Conservation (phyloP, 2,888 invertebrate species). For the Agrotis puta region DNA sequence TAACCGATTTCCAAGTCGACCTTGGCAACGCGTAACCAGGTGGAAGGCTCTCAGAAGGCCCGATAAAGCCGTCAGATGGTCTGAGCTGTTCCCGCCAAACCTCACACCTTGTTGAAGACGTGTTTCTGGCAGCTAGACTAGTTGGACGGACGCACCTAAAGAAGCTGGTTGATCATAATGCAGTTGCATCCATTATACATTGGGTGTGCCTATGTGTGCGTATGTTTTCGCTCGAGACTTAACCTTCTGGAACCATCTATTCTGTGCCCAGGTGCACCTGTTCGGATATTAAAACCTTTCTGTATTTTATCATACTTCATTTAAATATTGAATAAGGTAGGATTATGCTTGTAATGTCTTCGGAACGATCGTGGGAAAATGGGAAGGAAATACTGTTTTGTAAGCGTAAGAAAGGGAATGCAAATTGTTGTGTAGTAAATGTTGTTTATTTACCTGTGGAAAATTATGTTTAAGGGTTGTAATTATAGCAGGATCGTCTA, state of each 20-base stretch:
- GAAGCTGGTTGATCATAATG: too few relatives aligned
- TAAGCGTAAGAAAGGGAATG: conserved; percentile 6
- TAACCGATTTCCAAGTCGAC: too few relatives aligned
- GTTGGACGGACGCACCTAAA: too few relatives aligned
- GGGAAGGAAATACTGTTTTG: conserved; percentile 8
- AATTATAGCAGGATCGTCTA: too few relatives aligned
- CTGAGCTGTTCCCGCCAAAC: too few relatives aligned
- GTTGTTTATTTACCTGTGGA: not conserved
- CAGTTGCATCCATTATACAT: not conserved
- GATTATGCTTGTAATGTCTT: conserved; percentile 68
- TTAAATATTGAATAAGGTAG: conserved; percentile 70
- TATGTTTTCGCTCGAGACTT: not conserved
- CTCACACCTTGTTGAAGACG: too few relatives aligned
- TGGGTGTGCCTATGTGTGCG: not conserved
- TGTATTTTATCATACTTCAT: conserved; percentile 72
- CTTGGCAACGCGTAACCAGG: too few relatives aligned
- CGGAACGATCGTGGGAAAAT: conserved; percentile 30
- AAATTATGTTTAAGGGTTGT: not conserved
- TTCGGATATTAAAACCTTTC: conserved; percentile 68
- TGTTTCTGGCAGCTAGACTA: too few relatives aligned
- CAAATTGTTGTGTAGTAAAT: conserved; percentile 25
- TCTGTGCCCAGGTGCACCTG: conserved; percentile 31
- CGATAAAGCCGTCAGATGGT: too few relatives aligned
- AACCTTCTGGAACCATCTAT: conserved; percentile 16
- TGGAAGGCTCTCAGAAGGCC: too few relatives aligned